These are phyloP conservation scores for Hesperia comma DNA, from an alignment of 2,888 invertebrate genomes.

Conservation along the genomic window DNA sequence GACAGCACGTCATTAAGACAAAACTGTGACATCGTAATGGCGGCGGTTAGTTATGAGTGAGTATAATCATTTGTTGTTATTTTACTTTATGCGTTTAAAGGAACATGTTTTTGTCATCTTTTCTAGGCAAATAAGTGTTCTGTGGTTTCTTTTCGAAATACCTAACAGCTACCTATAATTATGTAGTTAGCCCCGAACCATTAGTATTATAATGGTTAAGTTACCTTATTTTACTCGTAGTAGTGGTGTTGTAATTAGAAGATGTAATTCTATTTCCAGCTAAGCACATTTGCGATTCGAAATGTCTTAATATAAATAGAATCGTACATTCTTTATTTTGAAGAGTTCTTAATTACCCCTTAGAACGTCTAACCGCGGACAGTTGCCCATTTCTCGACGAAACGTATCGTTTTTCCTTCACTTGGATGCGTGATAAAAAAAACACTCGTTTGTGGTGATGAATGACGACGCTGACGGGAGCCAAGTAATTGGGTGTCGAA, in stretches of 20 bases:
- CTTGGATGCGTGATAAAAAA: conserved; percentile 52
- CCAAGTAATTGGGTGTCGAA: conserved; percentile 79
- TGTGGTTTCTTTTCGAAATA: too few species aligned
- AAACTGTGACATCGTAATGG: too few species aligned
- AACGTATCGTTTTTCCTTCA: conserved; percentile 35
- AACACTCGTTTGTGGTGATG: conserved; percentile 73
- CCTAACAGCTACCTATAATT: too few species aligned
- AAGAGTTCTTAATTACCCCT: conserved; percentile 63
- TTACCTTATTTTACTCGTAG: too few species aligned
- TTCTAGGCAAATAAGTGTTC: neutral
- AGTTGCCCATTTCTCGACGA: conserved; percentile 30
- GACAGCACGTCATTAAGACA: too few species aligned
- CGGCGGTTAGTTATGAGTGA: too few species aligned
- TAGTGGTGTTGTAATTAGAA: too few species aligned
- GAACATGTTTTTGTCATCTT: neutral
- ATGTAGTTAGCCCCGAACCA: too few species aligned
- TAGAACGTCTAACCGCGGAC: conserved; percentile 35
- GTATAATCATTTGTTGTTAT: too few species aligned
- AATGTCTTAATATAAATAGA: too few species aligned
- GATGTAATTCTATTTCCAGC: neutral
- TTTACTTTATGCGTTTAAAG: neutral
- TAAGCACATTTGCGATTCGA: neutral
- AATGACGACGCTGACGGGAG: conserved; percentile 65
- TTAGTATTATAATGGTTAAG: too few species aligned
- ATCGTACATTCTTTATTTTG: conserved; percentile 20